Conservation (phyloP, 2,797 vertebrate genomes). For the Geotrypetes seraphini region DNA sequence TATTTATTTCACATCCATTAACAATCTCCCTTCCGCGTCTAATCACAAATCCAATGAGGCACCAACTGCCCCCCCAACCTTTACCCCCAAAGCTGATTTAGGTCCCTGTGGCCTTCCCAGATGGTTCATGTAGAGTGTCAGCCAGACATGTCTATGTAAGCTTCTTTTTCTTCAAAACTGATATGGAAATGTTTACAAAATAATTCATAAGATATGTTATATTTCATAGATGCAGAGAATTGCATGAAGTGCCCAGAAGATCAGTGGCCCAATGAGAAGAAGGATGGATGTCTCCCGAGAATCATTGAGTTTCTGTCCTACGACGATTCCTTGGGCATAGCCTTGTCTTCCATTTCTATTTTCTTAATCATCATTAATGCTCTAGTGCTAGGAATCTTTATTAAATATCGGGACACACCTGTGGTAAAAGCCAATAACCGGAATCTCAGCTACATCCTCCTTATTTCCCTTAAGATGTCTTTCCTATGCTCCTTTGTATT, state of each 20-base stretch:
- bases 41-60: too few relatives aligned
- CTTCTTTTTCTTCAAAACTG: too few relatives aligned
- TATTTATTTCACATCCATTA: too few relatives aligned
- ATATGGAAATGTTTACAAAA: too few relatives aligned
- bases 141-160: too few relatives aligned
- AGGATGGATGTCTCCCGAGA: neutral
- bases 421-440: conserved; percentile 10
- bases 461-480: conserved; percentile 1
- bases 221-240: neutral
- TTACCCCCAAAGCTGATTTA: too few relatives aligned
- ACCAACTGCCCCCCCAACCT: too few relatives aligned
- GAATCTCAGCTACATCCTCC: neutral
- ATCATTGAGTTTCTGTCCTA: neutral
- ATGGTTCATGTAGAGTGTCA: too few relatives aligned
- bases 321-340: neutral
- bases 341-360: neutral
- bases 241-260: conserved; percentile 2
- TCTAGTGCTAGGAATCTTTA: neutral
- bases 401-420: neutral
- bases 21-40: too few relatives aligned
- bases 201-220: too few relatives aligned
- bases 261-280: conserved; percentile 2
- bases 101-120: too few relatives aligned
- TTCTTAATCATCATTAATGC: neutral
- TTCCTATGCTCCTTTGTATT: conserved; percentile 5